Conservation (phyloP, 2,797 vertebrate species). For the Octomys mimax region DNA sequence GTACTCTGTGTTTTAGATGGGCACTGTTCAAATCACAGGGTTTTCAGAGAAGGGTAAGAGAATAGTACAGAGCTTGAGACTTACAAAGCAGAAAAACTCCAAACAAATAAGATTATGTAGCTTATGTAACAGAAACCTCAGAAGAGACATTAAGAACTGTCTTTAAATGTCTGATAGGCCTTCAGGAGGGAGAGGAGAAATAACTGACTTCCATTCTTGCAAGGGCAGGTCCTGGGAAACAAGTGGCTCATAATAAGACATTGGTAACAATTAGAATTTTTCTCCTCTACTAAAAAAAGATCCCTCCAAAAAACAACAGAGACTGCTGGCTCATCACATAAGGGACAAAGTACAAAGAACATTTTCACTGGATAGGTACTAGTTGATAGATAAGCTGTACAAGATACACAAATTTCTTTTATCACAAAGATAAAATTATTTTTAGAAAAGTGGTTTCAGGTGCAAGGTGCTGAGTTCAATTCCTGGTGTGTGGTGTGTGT, state of each 20-base stretch:
- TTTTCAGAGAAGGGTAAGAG: constrained; percentile 6
- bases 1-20: not conserved
- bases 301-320: constrained; percentile 16
- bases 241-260: constrained; percentile 9
- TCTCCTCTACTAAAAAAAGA: not conserved
- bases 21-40: constrained; percentile 31
- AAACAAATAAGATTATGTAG: not conserved
- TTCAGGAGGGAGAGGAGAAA: not conserved
- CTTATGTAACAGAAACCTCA: constrained; percentile 36
- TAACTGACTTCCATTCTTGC: not conserved
- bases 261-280: constrained; percentile 55
- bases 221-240: constrained; percentile 23
- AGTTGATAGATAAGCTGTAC: not conserved
- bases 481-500: no score
- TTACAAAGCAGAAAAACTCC: constrained; percentile 25
- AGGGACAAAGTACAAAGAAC: not conserved
- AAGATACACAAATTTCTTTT: not conserved
- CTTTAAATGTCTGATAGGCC: not conserved
- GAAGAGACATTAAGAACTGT: not conserved
- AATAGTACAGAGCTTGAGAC: not conserved
- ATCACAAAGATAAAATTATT: not conserved
- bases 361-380: not conserved
- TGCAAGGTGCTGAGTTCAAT: no score
- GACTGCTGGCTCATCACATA: constrained; percentile 8
- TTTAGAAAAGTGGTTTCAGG: constrained; percentile 18